phyloP scores from a whole-genome alignment of 2,113 vertebrate species.

The Ahaetulla prasina region DNA sequence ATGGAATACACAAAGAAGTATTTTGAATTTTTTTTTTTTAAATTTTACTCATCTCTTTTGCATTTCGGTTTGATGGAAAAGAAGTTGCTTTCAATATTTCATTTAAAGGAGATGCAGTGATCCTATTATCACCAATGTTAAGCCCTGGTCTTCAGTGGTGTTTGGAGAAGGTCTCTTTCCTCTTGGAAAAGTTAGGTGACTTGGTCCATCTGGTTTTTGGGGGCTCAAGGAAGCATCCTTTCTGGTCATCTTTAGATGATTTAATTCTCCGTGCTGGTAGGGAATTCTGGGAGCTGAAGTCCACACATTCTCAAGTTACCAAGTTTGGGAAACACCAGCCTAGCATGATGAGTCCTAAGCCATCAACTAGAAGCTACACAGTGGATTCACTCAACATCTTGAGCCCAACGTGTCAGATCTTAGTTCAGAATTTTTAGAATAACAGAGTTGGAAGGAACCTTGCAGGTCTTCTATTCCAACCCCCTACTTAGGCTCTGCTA shows the following conservation, averaged over 20 bases:
- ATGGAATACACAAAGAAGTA: not conserved
- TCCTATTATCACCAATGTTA: not conserved
- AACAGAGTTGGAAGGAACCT: no score
- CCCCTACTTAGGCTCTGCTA: no score
- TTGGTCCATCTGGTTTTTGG: not conserved
- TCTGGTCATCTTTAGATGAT: not conserved
- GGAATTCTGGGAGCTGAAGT: not conserved
- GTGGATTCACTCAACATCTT: not conserved
- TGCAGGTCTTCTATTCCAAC: no score
- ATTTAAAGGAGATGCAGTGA: not conserved
- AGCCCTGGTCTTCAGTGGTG: not conserved
- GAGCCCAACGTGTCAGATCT: not conserved
- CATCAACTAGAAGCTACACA: not conserved
- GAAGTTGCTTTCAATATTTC: not conserved
- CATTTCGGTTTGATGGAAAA: not conserved
- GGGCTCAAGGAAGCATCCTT: not conserved
- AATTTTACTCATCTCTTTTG: not conserved
- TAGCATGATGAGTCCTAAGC: not conserved
- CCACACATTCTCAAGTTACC: not conserved
- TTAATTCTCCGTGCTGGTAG: not conserved
- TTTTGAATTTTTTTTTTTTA: not conserved
- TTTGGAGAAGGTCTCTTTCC: not conserved
- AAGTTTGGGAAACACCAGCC: not conserved
- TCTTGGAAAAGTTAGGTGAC: not conserved
- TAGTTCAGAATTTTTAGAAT: no score